phyloP scores from a whole-genome alignment of 2,888 invertebrate species.

The Noctuana brunneofusca region DNA sequence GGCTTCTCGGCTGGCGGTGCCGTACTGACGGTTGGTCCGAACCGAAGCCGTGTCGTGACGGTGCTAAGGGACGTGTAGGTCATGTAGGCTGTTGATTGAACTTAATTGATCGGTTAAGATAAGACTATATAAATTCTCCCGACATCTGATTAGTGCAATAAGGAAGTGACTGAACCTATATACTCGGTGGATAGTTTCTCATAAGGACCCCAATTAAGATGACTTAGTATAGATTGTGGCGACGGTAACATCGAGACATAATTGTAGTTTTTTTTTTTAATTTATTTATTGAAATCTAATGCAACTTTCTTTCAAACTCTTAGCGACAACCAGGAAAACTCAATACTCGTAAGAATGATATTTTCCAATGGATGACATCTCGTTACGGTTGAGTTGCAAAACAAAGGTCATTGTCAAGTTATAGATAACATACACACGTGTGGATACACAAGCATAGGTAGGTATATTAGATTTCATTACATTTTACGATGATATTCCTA shows the following conservation, averaged over 20 bases:
- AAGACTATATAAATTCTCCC: constrained; percentile 49
- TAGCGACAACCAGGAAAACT: background rate
- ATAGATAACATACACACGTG: constrained; percentile 8
- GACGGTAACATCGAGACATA: too few species aligned
- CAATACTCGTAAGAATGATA: background rate
- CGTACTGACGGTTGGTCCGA: constrained; percentile 55
- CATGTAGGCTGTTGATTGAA: constrained; percentile 63
- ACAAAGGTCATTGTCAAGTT: constrained; percentile 12
- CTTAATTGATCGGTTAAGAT: constrained; percentile 68
- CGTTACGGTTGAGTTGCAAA: constrained; percentile 7
- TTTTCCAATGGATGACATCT: constrained; percentile 16
- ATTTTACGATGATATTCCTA: background rate
- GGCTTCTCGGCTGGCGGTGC: constrained; percentile 74
- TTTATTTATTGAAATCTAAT: too few species aligned
- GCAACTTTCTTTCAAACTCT: background rate
- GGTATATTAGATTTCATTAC: background rate
- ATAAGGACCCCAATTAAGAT: too few species aligned
- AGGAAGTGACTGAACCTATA: constrained; percentile 42
- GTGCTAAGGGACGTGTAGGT: constrained; percentile 41
- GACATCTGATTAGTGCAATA: constrained; percentile 42
- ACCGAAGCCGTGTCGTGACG: constrained; percentile 38
- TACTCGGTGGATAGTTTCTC: constrained; percentile 4
- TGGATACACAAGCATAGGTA: background rate
- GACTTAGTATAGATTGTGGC: too few species aligned
- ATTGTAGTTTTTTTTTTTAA: too few species aligned